Percentiles rank a stretch among this genome's conserved stretches.
Conservation (phyloP, 2,797 vertebrate genomes). For the Eulemur mongoz region DNA sequence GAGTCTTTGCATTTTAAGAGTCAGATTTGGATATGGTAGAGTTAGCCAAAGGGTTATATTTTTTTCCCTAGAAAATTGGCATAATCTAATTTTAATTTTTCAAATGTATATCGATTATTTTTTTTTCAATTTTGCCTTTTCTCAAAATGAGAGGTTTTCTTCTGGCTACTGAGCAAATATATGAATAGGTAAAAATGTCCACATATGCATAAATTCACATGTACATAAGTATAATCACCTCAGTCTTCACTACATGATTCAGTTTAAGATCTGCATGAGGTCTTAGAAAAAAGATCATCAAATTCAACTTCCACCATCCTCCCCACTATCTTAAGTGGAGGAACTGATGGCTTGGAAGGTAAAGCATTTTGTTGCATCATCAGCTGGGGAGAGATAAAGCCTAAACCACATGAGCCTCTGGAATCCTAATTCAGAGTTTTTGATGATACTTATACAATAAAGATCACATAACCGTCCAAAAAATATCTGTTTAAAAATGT, state of each 20-base stretch:
- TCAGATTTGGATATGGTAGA: conserved; percentile 45
- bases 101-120: neutral
- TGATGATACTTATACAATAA: neutral
- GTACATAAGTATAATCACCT: neutral
- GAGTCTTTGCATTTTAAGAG: conserved; percentile 76
- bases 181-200: neutral
- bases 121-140: neutral
- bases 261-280: neutral
- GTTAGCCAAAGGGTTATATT: conserved; percentile 50
- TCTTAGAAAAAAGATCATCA: neutral
- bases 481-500: neutral
- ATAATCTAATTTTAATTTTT: conserved; percentile 60
- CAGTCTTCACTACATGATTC: neutral
- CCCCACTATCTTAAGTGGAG: neutral
- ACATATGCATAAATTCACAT: neutral
- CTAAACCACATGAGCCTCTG: accelerated
- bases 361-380: neutral
- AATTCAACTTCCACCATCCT: neutral
- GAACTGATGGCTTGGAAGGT: neutral
- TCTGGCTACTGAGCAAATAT: neutral
- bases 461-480: accelerated
- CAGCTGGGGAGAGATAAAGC: neutral
- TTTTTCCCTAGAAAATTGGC: conserved; percentile 34
- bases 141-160: neutral
- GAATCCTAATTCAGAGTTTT: neutral